A percentile compares a stretch with the other conserved stretches of the same genome.
phyloP scores from a whole-genome alignment of 2,888 invertebrate species.

The Globia sparganii region DNA sequence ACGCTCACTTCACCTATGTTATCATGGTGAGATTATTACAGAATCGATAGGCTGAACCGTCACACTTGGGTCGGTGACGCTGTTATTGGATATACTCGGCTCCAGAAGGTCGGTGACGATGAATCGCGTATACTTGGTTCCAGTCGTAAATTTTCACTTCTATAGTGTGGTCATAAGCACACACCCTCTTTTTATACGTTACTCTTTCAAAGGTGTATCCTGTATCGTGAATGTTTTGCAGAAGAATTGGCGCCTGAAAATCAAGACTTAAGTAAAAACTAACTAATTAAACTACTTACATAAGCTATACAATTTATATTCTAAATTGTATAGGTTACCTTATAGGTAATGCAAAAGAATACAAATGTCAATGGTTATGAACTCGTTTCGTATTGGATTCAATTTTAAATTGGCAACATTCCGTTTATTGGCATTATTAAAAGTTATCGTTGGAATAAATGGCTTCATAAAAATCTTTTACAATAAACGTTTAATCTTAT shows the following conservation, averaged over 20 bases:
- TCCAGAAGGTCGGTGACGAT: too few relatives aligned
- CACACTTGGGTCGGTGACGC: neutral
- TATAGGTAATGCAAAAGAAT: neutral
- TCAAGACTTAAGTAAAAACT: too few relatives aligned
- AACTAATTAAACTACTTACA: too few relatives aligned
- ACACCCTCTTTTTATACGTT: too few relatives aligned
- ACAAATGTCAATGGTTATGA: conserved; percentile 25
- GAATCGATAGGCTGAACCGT: too few relatives aligned
- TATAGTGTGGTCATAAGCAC: too few relatives aligned
- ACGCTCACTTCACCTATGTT: too few relatives aligned
- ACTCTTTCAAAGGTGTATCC: too few relatives aligned
- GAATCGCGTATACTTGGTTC: too few relatives aligned
- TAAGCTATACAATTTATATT: too few relatives aligned
- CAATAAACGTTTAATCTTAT: conserved; percentile 1
- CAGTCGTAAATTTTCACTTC: neutral
- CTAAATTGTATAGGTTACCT: neutral
- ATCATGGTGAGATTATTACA: too few relatives aligned
- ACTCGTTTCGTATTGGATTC: conserved; percentile 6
- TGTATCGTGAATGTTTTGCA: neutral
- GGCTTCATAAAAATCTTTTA: conserved; percentile 11
- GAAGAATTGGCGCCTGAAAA: neutral
- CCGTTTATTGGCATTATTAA: conserved; percentile 16
- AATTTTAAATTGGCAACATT: conserved; percentile 14
- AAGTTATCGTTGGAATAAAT: conserved; percentile 12
- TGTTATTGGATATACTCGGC: neutral